Conservation (phyloP, 2,888 invertebrate genomes). For the Euclidia mi region DNA sequence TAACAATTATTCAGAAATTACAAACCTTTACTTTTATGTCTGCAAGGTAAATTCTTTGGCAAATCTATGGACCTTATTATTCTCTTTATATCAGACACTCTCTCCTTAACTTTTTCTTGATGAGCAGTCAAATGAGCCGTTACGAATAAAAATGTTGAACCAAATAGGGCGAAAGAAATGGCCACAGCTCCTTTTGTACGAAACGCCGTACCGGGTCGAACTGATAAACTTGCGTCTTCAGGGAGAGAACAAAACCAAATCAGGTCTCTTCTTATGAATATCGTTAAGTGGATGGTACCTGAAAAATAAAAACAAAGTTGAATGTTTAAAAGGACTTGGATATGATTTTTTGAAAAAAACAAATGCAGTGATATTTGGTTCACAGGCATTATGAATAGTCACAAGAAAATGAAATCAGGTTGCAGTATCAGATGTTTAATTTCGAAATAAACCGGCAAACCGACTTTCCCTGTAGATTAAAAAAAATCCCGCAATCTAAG, state of each 20-base stretch:
- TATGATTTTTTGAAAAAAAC: no score
- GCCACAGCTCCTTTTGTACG: constrained; percentile 99
- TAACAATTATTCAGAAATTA: background rate
- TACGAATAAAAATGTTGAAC: constrained; percentile 98
- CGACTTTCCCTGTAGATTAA: no score
- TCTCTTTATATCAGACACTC: constrained; percentile 95
- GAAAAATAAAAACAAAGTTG: constrained; percentile 55
- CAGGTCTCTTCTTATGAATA: constrained; percentile 97
- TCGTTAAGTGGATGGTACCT: constrained; percentile 96
- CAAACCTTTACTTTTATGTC: constrained; percentile 93
- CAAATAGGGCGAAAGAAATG: constrained; percentile 97
- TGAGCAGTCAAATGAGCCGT: constrained; percentile 98
- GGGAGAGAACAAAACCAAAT: constrained; percentile 99
- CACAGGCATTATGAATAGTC: no score
- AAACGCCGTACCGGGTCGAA: constrained; percentile 97
- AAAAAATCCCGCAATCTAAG: no score
- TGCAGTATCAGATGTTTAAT: no score
- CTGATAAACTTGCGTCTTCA: constrained; percentile 96
- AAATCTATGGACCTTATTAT: constrained; percentile 95
- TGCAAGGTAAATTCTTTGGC: constrained; percentile 94
- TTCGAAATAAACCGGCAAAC: no score
- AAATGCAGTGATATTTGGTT: no score
- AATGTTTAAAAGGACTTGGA: background rate
- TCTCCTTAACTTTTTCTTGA: constrained; percentile 96
- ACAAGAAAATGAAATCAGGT: no score